Conservation (phyloP, 2,888 invertebrate genomes). For the Saturnia pavonia region DNA sequence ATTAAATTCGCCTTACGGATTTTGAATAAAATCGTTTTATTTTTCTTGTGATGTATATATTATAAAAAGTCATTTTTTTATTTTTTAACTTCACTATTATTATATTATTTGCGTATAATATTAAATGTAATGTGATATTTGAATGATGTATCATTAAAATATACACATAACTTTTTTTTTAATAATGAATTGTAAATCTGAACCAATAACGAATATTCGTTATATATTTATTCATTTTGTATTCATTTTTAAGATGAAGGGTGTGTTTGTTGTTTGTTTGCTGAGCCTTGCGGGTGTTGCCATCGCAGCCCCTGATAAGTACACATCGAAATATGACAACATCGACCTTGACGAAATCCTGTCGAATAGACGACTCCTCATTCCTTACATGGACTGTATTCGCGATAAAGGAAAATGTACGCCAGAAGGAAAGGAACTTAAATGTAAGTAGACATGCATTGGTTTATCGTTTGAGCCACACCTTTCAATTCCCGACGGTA, state of each 20-base stretch:
- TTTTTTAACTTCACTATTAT: not conserved
- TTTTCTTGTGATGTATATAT: not conserved
- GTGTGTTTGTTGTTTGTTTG: slow-evolving; percentile 45
- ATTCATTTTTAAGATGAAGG: slow-evolving; percentile 52
- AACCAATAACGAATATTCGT: not conserved
- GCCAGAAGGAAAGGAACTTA: slow-evolving; percentile 81
- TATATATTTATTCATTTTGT: not conserved
- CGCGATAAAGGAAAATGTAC: slow-evolving; percentile 84
- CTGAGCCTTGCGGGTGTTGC: slow-evolving; percentile 50
- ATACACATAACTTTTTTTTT: not conserved
- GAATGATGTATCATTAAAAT: not conserved
- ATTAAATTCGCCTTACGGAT: not conserved
- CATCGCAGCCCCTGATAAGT: slow-evolving; percentile 46
- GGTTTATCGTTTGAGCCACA: not conserved
- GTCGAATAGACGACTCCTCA: slow-evolving; percentile 82
- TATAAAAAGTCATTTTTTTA: not conserved
- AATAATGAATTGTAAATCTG: not conserved
- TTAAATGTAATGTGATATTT: not conserved
- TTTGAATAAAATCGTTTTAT: not conserved
- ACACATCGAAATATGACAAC: slow-evolving; percentile 84
- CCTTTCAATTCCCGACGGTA: not conserved
- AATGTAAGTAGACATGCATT: slow-evolving; percentile 21
- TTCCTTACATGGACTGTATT: slow-evolving; percentile 85
- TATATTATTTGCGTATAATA: not conserved
- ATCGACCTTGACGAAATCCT: slow-evolving; percentile 86